These are phyloP conservation scores for Pseudochirops corinnae DNA, from an alignment of 2,797 vertebrate species.

Conservation along the genomic window DNA sequence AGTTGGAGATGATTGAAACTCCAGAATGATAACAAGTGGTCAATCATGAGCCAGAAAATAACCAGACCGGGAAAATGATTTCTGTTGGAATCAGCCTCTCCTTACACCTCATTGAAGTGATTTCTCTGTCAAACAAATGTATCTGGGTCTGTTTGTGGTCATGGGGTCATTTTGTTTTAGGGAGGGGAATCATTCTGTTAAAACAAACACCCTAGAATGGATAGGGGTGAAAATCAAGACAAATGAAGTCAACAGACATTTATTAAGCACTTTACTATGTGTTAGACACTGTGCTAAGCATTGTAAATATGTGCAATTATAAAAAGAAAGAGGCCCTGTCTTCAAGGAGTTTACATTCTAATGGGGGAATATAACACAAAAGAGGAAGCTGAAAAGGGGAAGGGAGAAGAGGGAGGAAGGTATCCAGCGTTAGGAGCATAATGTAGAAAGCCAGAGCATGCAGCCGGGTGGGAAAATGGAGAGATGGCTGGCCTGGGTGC, in stretches of 20 bases:
- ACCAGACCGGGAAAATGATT: not conserved
- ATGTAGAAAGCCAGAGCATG: not conserved
- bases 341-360: not conserved
- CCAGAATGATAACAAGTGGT: not conserved
- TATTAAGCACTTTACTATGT: not conserved
- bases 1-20: not conserved
- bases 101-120: not conserved
- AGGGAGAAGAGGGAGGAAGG: not conserved
- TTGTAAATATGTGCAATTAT: not conserved
- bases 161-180: conserved; percentile 7
- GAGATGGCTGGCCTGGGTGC: not conserved
- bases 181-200: not conserved
- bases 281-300: not conserved
- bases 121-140: not conserved
- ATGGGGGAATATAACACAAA: not conserved
- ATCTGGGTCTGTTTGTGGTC: not conserved
- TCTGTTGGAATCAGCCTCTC: not conserved
- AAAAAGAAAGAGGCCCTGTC: not conserved
- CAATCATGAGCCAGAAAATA: not conserved
- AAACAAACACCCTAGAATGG: not conserved
- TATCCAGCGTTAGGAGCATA: not conserved
- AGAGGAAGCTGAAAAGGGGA: not conserved
- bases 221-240: not conserved
- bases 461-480: not conserved
- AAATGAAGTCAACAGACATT: not conserved